phyloP scores from a whole-genome alignment of 2,113 vertebrate genomes.

The Pollachius pollachius region DNA sequence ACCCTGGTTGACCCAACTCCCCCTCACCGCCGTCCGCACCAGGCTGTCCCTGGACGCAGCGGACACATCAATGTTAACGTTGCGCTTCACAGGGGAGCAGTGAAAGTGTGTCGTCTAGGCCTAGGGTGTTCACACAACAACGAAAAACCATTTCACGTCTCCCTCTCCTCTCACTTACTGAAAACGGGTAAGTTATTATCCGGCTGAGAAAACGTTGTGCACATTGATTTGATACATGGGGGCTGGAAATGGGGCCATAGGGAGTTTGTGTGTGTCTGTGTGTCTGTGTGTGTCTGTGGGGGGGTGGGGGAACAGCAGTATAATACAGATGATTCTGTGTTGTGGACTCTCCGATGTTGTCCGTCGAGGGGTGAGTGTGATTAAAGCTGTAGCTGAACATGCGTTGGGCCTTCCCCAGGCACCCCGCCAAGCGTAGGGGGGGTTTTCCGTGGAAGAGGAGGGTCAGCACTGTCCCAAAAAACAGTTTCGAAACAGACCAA shows the following conservation, averaged over 20 bases:
- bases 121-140: too few species aligned
- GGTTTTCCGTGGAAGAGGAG: constrained; percentile 53
- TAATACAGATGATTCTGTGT: constrained; percentile 37
- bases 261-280: too few species aligned
- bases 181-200: too few species aligned
- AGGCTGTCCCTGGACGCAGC: constrained; percentile 67
- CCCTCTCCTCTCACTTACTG: too few species aligned
- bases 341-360: constrained; percentile 47
- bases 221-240: too few species aligned
- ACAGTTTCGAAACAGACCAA: constrained; percentile 55
- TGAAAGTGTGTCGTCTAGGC: too few species aligned
- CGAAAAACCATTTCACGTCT: too few species aligned
- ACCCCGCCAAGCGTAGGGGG: constrained; percentile 64
- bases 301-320: constrained; percentile 5
- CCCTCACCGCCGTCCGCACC: constrained; percentile 68
- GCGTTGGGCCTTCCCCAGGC: constrained; percentile 40
- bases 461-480: constrained; percentile 60
- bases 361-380: constrained; percentile 40
- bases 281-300: too few species aligned
- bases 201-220: too few species aligned
- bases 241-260: too few species aligned
- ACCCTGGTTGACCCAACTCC: constrained; percentile 70
- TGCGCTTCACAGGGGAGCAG: not conserved
- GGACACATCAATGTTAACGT: constrained; percentile 6
- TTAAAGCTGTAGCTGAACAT: constrained; percentile 54